Base-by-base conservation (phyloP, 1,140 invertebrate species). In the Zaprionus capensis region DNA sequence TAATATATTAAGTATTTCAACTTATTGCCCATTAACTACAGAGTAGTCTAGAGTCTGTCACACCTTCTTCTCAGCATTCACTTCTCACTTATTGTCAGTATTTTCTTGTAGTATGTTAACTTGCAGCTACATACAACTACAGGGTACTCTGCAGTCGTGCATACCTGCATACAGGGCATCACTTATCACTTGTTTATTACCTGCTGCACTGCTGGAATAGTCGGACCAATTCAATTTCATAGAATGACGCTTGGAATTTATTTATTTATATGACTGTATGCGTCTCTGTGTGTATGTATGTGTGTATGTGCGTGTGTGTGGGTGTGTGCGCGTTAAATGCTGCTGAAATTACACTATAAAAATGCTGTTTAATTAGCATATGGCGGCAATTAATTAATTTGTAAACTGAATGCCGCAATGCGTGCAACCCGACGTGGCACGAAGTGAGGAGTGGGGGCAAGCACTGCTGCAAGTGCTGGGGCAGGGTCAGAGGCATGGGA, bases 321-420 rank as follows among this genome's bases (percentile, higher is more conserved):
- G 20, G 66, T 70, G 49, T n/a, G 28, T 58, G 59, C 49, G 55
- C n/a, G n/a, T 72, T 61, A 61, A 56, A 65, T 66, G 63, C 62
- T 34, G 46, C 46, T 67, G 62, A 67, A 82, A 76, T 82, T 63
- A 70, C 66, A 74, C 57, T 64, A 76, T 67, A 84, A 80, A 84
- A 85, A 78, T 77, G 69, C 63, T 78, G 78, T 84, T 84, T 84
- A 85, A 81, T 85, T 84, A 85, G 82, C 82, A 84, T 85, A 84
- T 85, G 82, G 70, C 79, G 64, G 82, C 82, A 85, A 84, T 84
- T 84, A 85, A 84, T 84, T 84, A 84, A 84, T 84, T 84, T 85
- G 70, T 77, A 81, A 81, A 72, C 66, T 68, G 67, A 71, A 76
- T 65, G 55, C 68, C 17, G 53, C 41, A 71, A 46, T 74, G 57